A percentile compares a stretch with the other conserved stretches of the same genome.
phyloP scores from a whole-genome alignment of 2,113 vertebrate species.

The Melanotaenia duboulayi region DNA sequence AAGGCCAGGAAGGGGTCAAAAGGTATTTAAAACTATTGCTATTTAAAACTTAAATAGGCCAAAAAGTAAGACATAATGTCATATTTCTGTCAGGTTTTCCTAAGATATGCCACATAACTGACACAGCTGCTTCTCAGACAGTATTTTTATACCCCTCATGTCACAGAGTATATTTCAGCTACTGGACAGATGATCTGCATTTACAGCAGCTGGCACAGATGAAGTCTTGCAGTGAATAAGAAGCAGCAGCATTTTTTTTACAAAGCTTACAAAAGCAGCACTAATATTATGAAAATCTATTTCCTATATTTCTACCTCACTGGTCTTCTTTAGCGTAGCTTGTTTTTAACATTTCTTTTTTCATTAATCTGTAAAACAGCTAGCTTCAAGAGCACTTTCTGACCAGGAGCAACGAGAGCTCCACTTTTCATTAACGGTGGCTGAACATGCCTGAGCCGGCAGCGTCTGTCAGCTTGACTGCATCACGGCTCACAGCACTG shows the following conservation, averaged over 20 bases:
- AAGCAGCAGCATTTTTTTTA: background rate
- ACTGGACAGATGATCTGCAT: slow-evolving; percentile 40
- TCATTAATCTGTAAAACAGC: slow-evolving; percentile 56
- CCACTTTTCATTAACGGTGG: slow-evolving; percentile 68
- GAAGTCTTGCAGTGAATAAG: slow-evolving; percentile 11
- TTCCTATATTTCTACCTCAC: slow-evolving; percentile 17
- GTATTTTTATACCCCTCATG: slow-evolving; percentile 50
- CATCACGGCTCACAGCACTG: slow-evolving; percentile 56
- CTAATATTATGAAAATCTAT: slow-evolving; percentile 7
- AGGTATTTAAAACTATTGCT: slow-evolving; percentile 46
- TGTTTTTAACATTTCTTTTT: slow-evolving; percentile 49
- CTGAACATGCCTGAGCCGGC: slow-evolving; percentile 57
- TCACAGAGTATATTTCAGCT: slow-evolving; percentile 53
- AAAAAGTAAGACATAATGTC: slow-evolving; percentile 33
- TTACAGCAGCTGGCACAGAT: slow-evolving; percentile 20
- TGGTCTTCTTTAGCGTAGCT: slow-evolving; percentile 5
- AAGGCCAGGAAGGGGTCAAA: slow-evolving; percentile 30
- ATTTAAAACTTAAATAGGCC: slow-evolving; percentile 30
- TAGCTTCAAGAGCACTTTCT: slow-evolving; percentile 36
- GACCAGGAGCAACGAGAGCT: slow-evolving; percentile 62
- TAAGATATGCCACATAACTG: slow-evolving; percentile 46
- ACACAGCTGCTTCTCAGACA: slow-evolving; percentile 34
- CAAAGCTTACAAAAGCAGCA: background rate
- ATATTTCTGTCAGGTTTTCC: slow-evolving; percentile 59
- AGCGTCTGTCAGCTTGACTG: slow-evolving; percentile 55